phyloP scores from a whole-genome alignment of 2,888 invertebrate species.

The Bruchidius siliquastri region DNA sequence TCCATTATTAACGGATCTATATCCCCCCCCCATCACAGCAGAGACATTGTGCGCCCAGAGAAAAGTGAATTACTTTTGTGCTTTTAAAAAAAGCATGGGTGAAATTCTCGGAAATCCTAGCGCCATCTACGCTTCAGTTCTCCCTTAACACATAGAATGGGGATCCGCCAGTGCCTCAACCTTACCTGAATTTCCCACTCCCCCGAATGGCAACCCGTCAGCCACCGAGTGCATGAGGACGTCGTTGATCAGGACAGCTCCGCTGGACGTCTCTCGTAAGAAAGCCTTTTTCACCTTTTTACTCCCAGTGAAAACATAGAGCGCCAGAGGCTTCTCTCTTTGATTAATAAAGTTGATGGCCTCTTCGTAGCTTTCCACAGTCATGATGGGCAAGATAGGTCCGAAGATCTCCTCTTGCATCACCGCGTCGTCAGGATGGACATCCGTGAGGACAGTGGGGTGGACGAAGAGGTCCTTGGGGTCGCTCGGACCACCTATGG shows the following conservation, averaged over 20 bases:
- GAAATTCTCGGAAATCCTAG: too few species aligned
- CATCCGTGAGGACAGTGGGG: slow-evolving; percentile 78
- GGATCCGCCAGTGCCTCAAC: too few species aligned
- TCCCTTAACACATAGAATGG: too few species aligned
- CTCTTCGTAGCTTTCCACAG: slow-evolving; percentile 75
- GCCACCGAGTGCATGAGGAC: slow-evolving; percentile 79
- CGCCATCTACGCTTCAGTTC: too few species aligned
- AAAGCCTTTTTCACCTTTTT: slow-evolving; percentile 56
- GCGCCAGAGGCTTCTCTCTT: slow-evolving; percentile 83
- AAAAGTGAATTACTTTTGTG: too few species aligned
- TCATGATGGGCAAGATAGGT: slow-evolving; percentile 87
- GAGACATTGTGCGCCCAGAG: too few species aligned
- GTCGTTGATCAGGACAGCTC: slow-evolving; percentile 82
- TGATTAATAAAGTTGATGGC: slow-evolving; percentile 87
- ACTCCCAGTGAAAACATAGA: slow-evolving; percentile 79
- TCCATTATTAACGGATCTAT: too few species aligned
- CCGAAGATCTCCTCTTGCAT: slow-evolving; percentile 97
- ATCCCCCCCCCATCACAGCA: too few species aligned
- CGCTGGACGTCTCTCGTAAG: slow-evolving; percentile 69
- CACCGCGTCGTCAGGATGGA: slow-evolving; percentile 67
- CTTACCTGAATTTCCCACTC: slow-evolving; percentile 77
- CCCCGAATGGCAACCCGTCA: slow-evolving; percentile 92
- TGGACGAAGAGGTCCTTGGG: slow-evolving; percentile 74
- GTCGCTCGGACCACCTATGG: slow-evolving; percentile 74
- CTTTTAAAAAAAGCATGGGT: too few species aligned